A percentile compares a stretch with the other conserved stretches of the same genome.
Conservation (phyloP, 2,888 invertebrate species). For the Laspeyria flexula region DNA sequence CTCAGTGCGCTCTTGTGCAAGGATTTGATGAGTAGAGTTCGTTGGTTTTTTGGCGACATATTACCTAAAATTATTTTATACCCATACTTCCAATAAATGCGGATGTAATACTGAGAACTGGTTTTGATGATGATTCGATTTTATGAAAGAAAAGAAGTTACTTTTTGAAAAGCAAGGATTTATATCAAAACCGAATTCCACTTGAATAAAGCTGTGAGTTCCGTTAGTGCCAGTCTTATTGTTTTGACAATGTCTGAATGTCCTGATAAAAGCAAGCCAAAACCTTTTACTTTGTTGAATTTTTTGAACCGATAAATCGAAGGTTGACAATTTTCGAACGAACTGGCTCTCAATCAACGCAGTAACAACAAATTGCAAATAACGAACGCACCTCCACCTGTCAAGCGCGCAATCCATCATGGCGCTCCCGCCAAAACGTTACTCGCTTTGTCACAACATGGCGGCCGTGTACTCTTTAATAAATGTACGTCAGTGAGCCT, state of each 20-base stretch:
- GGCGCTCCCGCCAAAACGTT: slow-evolving; percentile 59
- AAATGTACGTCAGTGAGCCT: slow-evolving; percentile 38
- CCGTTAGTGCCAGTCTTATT: no score
- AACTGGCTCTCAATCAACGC: slow-evolving; percentile 40
- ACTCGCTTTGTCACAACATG: slow-evolving; percentile 56
- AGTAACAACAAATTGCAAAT: slow-evolving; percentile 55
- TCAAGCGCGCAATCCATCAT: slow-evolving; percentile 67
- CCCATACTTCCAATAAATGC: no score
- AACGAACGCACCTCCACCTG: slow-evolving; percentile 51
- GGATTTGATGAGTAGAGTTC: background rate
- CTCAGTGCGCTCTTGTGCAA: background rate
- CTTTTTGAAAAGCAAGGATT: no score
- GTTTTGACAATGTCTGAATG: no score
- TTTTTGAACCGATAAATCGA: background rate
- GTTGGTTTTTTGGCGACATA: no score
- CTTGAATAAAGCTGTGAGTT: no score
- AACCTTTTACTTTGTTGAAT: background rate
- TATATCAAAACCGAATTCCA: no score
- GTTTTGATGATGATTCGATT: no score
- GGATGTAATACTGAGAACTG: no score
- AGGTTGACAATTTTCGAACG: slow-evolving; percentile 9
- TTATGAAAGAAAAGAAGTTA: no score
- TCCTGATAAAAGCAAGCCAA: no score
- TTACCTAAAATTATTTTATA: no score
- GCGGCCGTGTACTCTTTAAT: slow-evolving; percentile 40